phyloP scores from a whole-genome alignment of 1,140 invertebrate genomes.

The Agrypnia vestita region DNA sequence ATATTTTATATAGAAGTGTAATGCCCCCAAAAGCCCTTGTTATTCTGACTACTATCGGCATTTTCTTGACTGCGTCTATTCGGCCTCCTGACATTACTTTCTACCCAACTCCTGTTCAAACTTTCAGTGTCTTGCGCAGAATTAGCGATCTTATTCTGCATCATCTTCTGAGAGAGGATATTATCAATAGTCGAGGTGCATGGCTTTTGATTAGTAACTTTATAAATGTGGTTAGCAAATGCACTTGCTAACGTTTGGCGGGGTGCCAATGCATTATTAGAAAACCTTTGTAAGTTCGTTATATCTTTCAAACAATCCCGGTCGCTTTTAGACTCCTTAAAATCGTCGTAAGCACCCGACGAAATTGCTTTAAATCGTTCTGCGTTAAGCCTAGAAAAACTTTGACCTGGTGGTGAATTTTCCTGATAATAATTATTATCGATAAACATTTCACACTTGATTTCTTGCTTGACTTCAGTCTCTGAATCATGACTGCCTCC shows the following conservation, averaged over 20 bases:
- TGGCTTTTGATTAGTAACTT: conserved; percentile 73
- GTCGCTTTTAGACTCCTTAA: conserved; percentile 28
- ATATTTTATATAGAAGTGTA: not conserved
- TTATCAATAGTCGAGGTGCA: conserved; percentile 69
- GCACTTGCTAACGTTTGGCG: conserved; percentile 69
- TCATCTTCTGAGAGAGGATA: conserved; percentile 70
- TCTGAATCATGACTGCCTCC: conserved; percentile 35
- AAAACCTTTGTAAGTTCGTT: conserved; percentile 60
- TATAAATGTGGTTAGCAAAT: conserved; percentile 71
- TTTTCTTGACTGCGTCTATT: conserved; percentile 27
- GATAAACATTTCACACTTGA: conserved; percentile 18
- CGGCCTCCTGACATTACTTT: not conserved
- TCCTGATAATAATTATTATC: conserved; percentile 5
- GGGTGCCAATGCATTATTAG: conserved; percentile 65
- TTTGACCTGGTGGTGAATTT: conserved; percentile 62
- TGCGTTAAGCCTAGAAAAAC: conserved; percentile 69
- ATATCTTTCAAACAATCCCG: conserved; percentile 54
- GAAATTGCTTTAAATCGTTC: conserved; percentile 69
- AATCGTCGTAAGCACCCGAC: conserved; percentile 47
- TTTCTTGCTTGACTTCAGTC: not conserved
- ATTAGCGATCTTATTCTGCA: conserved; percentile 32
- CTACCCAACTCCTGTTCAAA: conserved; percentile 5
- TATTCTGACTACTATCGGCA: conserved; percentile 1
- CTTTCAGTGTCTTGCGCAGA: conserved; percentile 14
- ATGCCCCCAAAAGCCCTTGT: conserved; percentile 16